Conservation (phyloP, 2,888 invertebrate genomes). For the Lochmaea capreae region DNA sequence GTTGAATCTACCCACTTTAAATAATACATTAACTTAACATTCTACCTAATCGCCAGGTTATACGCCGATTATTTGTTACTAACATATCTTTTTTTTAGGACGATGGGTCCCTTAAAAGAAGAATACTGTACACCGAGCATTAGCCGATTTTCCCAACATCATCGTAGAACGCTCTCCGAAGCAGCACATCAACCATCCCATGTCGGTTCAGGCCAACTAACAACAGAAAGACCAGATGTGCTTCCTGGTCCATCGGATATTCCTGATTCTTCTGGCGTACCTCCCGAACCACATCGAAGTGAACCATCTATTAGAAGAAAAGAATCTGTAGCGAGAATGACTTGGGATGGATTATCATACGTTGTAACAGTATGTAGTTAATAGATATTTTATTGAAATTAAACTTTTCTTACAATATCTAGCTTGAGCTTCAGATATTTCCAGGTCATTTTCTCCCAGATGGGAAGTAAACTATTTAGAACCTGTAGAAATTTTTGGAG, state of each 20-base stretch:
- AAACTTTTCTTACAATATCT: too few species aligned
- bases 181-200: constrained; percentile 41
- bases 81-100: constrained; percentile 58
- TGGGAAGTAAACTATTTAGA: too few species aligned
- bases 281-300: constrained; percentile 60
- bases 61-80: too few species aligned
- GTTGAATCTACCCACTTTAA: too few species aligned
- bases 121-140: constrained; percentile 62
- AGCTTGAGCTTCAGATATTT: too few species aligned
- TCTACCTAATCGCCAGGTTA: too few species aligned
- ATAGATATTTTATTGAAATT: not conserved
- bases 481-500: too few species aligned
- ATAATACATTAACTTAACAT: too few species aligned
- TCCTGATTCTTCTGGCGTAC: constrained; percentile 60
- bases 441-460: too few species aligned
- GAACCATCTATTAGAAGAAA: constrained; percentile 70
- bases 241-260: constrained; percentile 64
- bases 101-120: constrained; percentile 68
- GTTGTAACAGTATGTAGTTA: constrained; percentile 77
- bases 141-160: constrained; percentile 42
- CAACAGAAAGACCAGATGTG: constrained; percentile 64
- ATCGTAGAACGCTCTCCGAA: constrained; percentile 43
- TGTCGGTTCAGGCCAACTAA: constrained; percentile 54
- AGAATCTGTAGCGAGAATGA: constrained; percentile 86
- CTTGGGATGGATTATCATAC: constrained; percentile 82